Base-by-base conservation (phyloP, 2,113 vertebrate species). In the Daphoenositta chrysoptera region DNA sequence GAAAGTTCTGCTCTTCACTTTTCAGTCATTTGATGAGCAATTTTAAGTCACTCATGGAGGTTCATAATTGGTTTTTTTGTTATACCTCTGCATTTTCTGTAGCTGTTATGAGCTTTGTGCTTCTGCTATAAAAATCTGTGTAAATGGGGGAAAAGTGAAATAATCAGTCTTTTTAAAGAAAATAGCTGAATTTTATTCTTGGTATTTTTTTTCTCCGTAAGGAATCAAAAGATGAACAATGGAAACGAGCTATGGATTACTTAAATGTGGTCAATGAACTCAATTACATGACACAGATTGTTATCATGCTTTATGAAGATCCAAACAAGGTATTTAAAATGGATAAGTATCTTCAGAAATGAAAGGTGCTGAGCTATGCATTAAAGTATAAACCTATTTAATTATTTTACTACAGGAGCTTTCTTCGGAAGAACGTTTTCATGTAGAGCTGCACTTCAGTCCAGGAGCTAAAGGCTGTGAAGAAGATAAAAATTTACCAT, bases 251-350 rank as follows among this genome's bases (percentile, higher is more conserved):
- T 81, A 99, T 99, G 99, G 98, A 99, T 94, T 99, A 99, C 90
- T 98, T 99, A 54, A 99, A 98, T 90, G 97, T 99, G 93, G 98
- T 99, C 87, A 99, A 97, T 95, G 99, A 99, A 89, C 98, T 99
- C 73, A 99, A 99, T 97, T 99, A 99, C 95, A 99, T 99, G 99
- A 99, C 99, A 22, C 99, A 99, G 97, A 99, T 99, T 96, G 99
- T 99, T 56, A 99, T 99, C 94, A 99, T 99, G 99, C 98, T 99
- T 28, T 99, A 99, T 93, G 99, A 99, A 80, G 99, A 99, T 94
- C 99, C 99, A 89, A 99, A 99, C 96, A 99, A 99, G 99, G 99
- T 99, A 98, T 97, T n/a, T 56, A 57, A 85, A 89, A 79, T 63
- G 4, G 24, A 28, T 68, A 85, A 83, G 11, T 63, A 37, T 51